These are phyloP conservation scores for Strongylocentrotus purpuratus DNA, from an alignment of 35 echinoderm and acorn worm species.

Conservation along the genomic window DNA sequence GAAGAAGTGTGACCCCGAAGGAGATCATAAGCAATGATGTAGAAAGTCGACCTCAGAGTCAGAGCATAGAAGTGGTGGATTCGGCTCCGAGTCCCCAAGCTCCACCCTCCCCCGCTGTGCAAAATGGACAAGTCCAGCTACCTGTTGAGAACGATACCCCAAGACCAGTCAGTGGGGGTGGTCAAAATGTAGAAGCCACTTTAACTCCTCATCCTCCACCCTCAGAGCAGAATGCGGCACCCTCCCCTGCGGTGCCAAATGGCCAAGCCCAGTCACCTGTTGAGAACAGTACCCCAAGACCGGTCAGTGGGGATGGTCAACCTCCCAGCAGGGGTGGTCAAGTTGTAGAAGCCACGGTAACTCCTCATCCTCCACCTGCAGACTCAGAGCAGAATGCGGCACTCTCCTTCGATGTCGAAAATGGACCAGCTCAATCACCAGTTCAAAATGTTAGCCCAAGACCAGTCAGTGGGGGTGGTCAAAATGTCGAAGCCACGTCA, in stretches of 20 bases:
- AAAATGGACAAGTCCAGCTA: not conserved
- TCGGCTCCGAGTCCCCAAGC: not conserved
- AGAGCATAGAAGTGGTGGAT: not conserved
- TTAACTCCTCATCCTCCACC: not conserved
- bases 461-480: slow-evolving; percentile 1
- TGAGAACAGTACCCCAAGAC: not conserved
- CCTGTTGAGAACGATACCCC: not conserved
- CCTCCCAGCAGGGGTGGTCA: not conserved
- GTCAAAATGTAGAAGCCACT: not conserved
- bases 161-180: not conserved
- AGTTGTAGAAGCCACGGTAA: not conserved
- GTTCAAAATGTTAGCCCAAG: not conserved
- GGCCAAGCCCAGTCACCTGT: not conserved
- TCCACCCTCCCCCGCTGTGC: not conserved
- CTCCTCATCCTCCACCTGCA: not conserved
- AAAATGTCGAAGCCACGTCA: not conserved
- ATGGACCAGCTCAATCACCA: not conserved
- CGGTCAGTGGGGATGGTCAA: not conserved
- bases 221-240: not conserved
- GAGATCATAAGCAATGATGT: not conserved
- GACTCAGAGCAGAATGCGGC: not conserved
- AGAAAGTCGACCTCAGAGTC: not conserved
- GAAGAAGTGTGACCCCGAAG: not conserved
- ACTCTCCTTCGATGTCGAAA: not conserved
- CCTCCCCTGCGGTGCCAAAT: not conserved